A percentile compares a stretch with the other conserved stretches of the same genome.
Evolutionary conservation across 2,888 invertebrate species (phyloP).

Genomic region (Acanthoscelides obtectus): DNA sequence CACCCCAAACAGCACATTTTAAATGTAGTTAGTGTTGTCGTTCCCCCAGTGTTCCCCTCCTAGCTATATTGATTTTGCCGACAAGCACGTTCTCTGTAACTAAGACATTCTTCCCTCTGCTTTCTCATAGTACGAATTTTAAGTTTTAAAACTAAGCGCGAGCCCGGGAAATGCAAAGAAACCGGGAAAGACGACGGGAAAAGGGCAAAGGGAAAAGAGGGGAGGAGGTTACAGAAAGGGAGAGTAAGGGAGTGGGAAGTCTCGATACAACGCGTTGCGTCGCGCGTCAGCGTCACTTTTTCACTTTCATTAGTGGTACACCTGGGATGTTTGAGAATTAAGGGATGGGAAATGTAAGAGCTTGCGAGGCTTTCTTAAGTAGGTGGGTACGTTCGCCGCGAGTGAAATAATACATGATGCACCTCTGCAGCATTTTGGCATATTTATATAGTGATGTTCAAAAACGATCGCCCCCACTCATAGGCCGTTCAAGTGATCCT

Average conservation of each 20-base stretch:
- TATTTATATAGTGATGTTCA: too few relatives aligned
- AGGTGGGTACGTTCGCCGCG: too few relatives aligned
- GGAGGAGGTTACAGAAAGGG: conserved; percentile 9
- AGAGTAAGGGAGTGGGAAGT: conserved; percentile 14
- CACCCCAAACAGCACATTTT: conserved; percentile 29
- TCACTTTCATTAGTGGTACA: conserved; percentile 40
- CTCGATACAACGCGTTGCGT: conserved; percentile 20
- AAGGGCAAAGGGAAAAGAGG: conserved; percentile 9
- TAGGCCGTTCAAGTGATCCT: too few relatives aligned
- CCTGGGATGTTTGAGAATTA: conserved; percentile 13
- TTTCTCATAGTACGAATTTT: conserved; percentile 37
- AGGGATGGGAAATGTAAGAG: conserved; percentile 13
- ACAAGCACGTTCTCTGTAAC: conserved; percentile 34
- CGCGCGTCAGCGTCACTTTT: conserved; percentile 31
- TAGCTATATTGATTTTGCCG: conserved; percentile 48
- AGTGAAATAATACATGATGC: too few relatives aligned
- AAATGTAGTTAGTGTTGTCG: conserved; percentile 37
- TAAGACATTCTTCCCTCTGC: conserved; percentile 45
- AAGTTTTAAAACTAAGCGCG: conserved; percentile 50
- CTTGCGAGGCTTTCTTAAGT: too few relatives aligned
- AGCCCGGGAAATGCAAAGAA: conserved; percentile 41
- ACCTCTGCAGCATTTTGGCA: too few relatives aligned
- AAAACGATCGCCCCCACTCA: too few relatives aligned
- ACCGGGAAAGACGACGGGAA: conserved; percentile 32
- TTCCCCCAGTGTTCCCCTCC: conserved; percentile 23